Conservation (phyloP, 2,888 invertebrate species). For the Nowickia ferox region DNA sequence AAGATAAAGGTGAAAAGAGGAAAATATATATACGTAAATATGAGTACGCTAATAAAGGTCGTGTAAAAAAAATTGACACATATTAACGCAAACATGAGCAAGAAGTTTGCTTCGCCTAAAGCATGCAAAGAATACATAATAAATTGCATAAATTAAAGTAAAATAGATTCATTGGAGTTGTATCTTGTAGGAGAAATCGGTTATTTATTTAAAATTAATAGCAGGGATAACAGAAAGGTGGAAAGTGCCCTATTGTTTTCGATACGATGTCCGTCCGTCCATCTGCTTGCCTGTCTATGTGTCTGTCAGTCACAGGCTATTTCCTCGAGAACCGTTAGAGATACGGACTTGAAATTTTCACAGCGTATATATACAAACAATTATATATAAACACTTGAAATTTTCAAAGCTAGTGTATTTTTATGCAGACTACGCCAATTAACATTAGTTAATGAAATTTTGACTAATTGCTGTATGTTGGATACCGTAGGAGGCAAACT, state of each 20-base stretch:
- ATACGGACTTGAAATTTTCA: too few relatives aligned
- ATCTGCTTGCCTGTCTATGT: not conserved
- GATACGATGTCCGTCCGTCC: too few relatives aligned
- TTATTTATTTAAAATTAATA: slow-evolving; percentile 13
- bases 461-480: too few relatives aligned
- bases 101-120: not conserved
- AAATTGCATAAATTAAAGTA: slow-evolving; percentile 23
- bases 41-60: slow-evolving; percentile 12
- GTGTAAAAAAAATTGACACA: slow-evolving; percentile 7
- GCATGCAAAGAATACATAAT: not conserved
- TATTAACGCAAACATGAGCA: not conserved
- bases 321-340: too few relatives aligned
- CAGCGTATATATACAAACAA: too few relatives aligned
- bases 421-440: too few relatives aligned
- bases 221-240: not conserved
- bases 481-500: too few relatives aligned
- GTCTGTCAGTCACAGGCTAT: too few relatives aligned
- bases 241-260: not conserved
- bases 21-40: slow-evolving; percentile 55
- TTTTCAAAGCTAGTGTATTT: too few relatives aligned
- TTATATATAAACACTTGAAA: too few relatives aligned
- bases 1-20: slow-evolving; percentile 37
- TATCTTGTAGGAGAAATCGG: not conserved
- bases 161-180: not conserved
- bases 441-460: too few relatives aligned